Evolutionary conservation across 2,888 invertebrate genomes (phyloP), one percentile per base, ranked within the genome.

Genomic region (Hydroisotoma schaefferi): DNA sequence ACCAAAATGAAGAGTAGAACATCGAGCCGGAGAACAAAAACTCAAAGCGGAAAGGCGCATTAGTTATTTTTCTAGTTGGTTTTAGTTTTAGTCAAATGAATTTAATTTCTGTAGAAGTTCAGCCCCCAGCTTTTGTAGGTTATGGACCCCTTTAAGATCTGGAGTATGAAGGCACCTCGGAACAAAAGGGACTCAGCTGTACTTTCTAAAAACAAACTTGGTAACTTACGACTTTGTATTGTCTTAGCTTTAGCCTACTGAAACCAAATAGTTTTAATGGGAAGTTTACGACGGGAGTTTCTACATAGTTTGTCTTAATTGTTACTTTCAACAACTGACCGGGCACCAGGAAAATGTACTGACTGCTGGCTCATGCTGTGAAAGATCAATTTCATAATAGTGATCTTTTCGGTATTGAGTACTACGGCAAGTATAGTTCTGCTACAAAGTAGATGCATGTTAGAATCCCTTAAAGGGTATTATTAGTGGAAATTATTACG

Each of bases 211-310:
- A 12, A 28, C 8, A 54, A 43, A 43, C 43, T 27, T 25, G 1
- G 40, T 40, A 10, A 10, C n/a, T 38, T 38, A 40, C 22, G 53
- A 53, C 54, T 54, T 43, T 33, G 15, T 33, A 33, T 33, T 33
- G 33, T 33, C 15, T 33, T 33, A 33, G 33, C 15, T 33, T 15
- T 10, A 15, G n/a, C n/a, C n/a, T n/a, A n/a, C n/a, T n/a, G n/a
- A n/a, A n/a, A n/a, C n/a, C n/a, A n/a, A n/a, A n/a, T n/a, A n/a
- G n/a, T n/a, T n/a, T n/a, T n/a, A 15, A 15, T 10, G 8, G 33
- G 33, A 10, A 33, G 8, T 33, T 33, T 33, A 33, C 15, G 33
- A 15, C 33, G 8, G 15, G 15, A 33, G 15, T 8, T 10, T 33
- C 15, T 10, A 8, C 15, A 8, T 15, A 15, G 33, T 15, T 33